Percentiles rank a stretch among this genome's conserved stretches.
Evolutionary conservation across 2,888 invertebrate species (phyloP).

Genomic region (Masnerella sp.): DNA sequence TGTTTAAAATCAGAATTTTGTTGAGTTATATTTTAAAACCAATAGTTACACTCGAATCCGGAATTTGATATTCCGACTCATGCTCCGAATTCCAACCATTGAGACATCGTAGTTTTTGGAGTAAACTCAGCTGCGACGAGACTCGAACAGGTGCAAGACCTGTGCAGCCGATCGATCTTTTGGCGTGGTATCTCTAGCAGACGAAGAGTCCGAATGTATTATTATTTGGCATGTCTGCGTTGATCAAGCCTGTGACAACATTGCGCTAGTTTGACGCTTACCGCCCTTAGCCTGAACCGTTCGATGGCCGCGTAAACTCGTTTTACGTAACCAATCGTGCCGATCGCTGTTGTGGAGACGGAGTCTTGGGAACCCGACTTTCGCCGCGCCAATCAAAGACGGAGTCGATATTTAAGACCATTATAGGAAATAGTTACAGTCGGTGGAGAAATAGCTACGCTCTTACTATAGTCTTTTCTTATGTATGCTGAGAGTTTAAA

Average conservation of each 20-base stretch:
- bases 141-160: no score
- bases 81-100: no score
- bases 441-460: neutral
- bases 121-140: no score
- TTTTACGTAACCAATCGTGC: neutral
- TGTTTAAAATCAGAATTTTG: no score
- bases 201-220: constrained; percentile 50
- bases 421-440: no score
- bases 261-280: constrained; percentile 45
- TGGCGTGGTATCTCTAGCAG: constrained; percentile 54
- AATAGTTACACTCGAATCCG: no score
- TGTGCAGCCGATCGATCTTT: no score
- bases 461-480: neutral
- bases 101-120: no score
- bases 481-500: neutral
- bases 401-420: no score
- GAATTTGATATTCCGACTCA: no score
- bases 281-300: constrained; percentile 56
- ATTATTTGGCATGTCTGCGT: constrained; percentile 59
- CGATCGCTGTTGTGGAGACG: constrained; percentile 12
- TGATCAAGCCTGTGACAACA: constrained; percentile 61
- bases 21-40: no score
- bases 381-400: no score
- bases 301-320: constrained; percentile 33
- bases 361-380: neutral